These are phyloP conservation scores for Aphis craccivora DNA, from an alignment of 1,140 invertebrate species.

Conservation along the genomic window DNA sequence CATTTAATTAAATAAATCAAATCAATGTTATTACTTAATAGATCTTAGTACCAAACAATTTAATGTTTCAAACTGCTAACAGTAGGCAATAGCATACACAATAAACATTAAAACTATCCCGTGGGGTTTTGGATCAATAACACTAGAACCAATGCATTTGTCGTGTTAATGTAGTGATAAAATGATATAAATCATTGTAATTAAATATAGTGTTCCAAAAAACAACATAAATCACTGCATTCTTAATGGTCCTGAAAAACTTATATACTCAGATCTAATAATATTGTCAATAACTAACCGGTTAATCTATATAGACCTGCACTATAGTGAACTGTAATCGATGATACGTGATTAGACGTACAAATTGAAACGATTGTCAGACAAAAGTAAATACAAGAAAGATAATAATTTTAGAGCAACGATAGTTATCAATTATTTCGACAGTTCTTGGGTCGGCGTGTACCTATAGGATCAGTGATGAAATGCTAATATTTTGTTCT, in stretches of 20 bases:
- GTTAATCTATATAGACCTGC: neutral
- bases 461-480: neutral
- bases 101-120: neutral
- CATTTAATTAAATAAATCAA: neutral
- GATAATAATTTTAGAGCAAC: neutral
- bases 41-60: neutral
- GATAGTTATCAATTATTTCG: conserved; percentile 19
- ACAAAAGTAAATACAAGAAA: neutral
- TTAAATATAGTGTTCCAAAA: neutral
- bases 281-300: neutral
- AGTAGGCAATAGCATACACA: neutral
- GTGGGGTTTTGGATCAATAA: neutral
- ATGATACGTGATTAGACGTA: neutral
- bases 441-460: neutral
- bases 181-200: neutral
- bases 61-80: neutral
- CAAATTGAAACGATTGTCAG: neutral
- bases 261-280: neutral
- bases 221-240: neutral
- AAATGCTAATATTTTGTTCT: conserved; percentile 46
- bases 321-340: neutral
- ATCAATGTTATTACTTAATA: conserved; percentile 1
- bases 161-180: neutral
- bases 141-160: conserved; percentile 8
- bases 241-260: neutral